Percentiles rank a stretch among this genome's conserved stretches.
Conservation (phyloP, 1,140 invertebrate genomes). For the Trissolcus basalis region DNA sequence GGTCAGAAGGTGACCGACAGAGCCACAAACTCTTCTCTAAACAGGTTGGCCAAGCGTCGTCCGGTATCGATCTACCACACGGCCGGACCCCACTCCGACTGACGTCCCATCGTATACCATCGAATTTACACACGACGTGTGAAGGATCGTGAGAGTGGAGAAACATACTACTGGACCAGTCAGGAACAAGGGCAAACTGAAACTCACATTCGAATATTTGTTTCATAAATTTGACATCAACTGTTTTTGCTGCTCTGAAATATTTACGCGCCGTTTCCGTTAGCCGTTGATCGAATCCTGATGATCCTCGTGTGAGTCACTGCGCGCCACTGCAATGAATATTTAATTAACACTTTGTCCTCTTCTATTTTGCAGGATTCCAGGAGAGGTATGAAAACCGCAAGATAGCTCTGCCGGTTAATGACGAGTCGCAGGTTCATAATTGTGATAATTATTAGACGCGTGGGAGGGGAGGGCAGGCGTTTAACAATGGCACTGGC, state of each 20-base stretch:
- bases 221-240: too few species aligned
- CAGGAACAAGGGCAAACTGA: constrained; percentile 19
- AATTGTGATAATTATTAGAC: constrained; percentile 38
- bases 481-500: constrained; percentile 37
- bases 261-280: too few species aligned
- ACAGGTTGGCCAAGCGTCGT: constrained; percentile 63
- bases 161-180: constrained; percentile 16
- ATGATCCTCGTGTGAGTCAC: too few species aligned
- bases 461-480: background rate
- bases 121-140: constrained; percentile 20
- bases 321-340: constrained; percentile 7
- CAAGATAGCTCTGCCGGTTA: constrained; percentile 1
- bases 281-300: too few species aligned
- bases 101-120: constrained; percentile 25
- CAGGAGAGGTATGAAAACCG: background rate
- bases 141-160: constrained; percentile 30
- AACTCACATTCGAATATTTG: too few species aligned
- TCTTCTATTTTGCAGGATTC: constrained; percentile 3
- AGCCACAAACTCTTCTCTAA: constrained; percentile 24
- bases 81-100: constrained; percentile 56
- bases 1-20: constrained; percentile 32
- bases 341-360: constrained; percentile 42
- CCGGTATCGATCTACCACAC: constrained; percentile 59
- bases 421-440: constrained; percentile 4
- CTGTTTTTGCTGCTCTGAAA: too few species aligned